Evolutionary conservation across 2,888 invertebrate species (phyloP).

Genomic region (Aelia acuminata): DNA sequence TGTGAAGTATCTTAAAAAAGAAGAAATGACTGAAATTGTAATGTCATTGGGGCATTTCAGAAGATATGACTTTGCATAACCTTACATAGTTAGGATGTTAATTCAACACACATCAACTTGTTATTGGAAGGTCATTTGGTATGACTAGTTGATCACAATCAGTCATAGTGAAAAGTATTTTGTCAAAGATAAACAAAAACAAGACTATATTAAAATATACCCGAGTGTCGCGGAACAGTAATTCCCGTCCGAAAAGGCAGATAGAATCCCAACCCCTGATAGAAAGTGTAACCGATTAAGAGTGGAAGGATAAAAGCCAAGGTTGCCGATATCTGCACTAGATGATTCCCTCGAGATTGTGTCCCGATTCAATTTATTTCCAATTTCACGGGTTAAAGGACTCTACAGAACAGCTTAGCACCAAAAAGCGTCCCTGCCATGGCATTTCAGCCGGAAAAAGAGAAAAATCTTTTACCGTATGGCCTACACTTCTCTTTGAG

Average conservation of each 20-base stretch:
- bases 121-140: no score
- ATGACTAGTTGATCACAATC: no score
- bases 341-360: slow-evolving; percentile 18
- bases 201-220: no score
- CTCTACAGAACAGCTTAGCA: not conserved
- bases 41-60: no score
- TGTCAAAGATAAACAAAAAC: no score
- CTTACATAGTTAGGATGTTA: no score
- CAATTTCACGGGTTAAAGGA: slow-evolving; percentile 21
- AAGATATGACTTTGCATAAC: no score
- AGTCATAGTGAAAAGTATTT: no score
- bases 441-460: not conserved
- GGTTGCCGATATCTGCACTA: not conserved
- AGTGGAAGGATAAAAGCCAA: slow-evolving; percentile 4
- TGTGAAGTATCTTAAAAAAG: no score
- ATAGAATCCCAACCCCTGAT: not conserved
- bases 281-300: not conserved
- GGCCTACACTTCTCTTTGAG: not conserved
- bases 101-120: no score
- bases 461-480: not conserved
- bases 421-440: not conserved
- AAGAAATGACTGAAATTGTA: no score
- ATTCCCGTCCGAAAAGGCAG: not conserved
- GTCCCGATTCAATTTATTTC: slow-evolving; percentile 33
- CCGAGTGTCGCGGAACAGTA: no score